phyloP scores from a whole-genome alignment of 2,888 invertebrate species.

The Stramonita haemastoma region DNA sequence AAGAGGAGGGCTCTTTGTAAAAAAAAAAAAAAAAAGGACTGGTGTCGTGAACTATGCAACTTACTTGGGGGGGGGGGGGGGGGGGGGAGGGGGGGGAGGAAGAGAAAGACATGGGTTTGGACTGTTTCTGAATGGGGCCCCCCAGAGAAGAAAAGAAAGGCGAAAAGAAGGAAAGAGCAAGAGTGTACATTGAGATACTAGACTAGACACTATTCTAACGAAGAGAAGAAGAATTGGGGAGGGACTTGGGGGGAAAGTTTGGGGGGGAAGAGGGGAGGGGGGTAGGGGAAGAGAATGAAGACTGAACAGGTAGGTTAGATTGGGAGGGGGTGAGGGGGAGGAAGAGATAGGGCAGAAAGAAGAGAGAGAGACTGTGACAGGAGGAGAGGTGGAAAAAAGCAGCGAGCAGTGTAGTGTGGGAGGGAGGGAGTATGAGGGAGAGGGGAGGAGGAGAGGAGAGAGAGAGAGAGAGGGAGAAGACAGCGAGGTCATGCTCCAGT shows the following conservation, averaged over 20 bases:
- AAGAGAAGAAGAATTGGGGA: too few species aligned
- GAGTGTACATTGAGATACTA: too few species aligned
- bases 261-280: background rate
- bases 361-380: background rate
- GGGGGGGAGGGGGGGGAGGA: background rate
- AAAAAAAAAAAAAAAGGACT: too few species aligned
- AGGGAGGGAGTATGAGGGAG: background rate
- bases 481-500: slow-evolving; percentile 5
- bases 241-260: background rate
- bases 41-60: background rate
- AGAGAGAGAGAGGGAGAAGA: background rate
- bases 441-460: background rate
- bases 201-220: too few species aligned
- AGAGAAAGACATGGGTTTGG: background rate
- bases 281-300: background rate
- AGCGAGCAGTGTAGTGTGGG: background rate
- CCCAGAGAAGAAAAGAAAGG: background rate
- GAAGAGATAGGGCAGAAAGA: background rate
- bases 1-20: background rate
- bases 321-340: background rate
- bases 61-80: background rate
- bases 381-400: too few species aligned
- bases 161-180: background rate
- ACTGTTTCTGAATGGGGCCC: background rate
- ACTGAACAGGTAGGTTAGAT: background rate